Evolutionary conservation across 2,888 invertebrate species (phyloP), one percentile per base, ranked within the genome.

Genomic region (Clepsis dumicolana): DNA sequence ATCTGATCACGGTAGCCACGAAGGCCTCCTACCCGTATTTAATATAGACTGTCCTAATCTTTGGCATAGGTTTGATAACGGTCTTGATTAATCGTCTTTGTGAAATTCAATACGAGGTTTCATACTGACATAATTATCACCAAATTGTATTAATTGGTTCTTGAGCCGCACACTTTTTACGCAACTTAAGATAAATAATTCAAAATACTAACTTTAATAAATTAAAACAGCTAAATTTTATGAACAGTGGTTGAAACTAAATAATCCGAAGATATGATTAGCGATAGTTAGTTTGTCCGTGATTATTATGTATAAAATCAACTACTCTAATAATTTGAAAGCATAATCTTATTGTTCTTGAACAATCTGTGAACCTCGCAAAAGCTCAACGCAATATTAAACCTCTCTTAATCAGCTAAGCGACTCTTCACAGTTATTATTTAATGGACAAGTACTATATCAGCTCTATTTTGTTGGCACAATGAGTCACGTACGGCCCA

Each of bases 401-500:
- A 18, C 2, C 18, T 1, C 10, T 3, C 8, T 48, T 21, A 48
- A 48, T 48, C 8, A 48, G 21, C 7, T 48, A 21, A 48, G 12
- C 21, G 48, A 21, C 21, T 21, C 8, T 4, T 48, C 2, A 21
- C 21, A 21, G 21, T 21, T 48, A 48, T 48, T 48, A 48, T 48
- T 48, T 18, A 48, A 48, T 12, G 48, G 3, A 4, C 7, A 52
- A 52, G 25, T 25, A 25, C 21, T 52, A 44, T 38, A 27, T 25
- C 12, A 24, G 21, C 2, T 35, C 16, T 48, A 52, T 32, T 48
- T 35, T 32, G 48, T 48, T 5, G 35, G 8, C 38, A 61, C 62
- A 63, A 52, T 57, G 67, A 68, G 53, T 68, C 68, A 68, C 68
- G 68, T 64, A 35, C 68, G 29, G 59, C n/a, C 32, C 25, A 63